Percentiles rank a stretch among this genome's conserved stretches.
These are phyloP conservation scores for Acipenser ruthenus DNA, from an alignment of 2,797 vertebrate genomes.

Conservation along the genomic window DNA sequence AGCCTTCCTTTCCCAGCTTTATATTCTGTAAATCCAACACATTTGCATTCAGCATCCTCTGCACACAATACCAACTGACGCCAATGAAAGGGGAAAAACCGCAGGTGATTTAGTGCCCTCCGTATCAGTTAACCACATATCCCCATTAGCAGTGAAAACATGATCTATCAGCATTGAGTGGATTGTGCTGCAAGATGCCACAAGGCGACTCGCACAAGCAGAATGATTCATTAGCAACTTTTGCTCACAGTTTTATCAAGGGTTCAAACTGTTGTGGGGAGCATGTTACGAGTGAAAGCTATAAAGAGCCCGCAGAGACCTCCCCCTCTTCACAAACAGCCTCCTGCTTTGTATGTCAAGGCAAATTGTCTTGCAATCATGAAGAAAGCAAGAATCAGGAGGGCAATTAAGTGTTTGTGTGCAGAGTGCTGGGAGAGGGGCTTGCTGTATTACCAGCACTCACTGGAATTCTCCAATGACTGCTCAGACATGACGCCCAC, in stretches of 20 bases:
- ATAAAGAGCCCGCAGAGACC: background rate
- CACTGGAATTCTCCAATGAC: slow-evolving; percentile 51
- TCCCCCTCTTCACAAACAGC: background rate
- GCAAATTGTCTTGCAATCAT: slow-evolving; percentile 33
- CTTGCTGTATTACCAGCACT: slow-evolving; percentile 47
- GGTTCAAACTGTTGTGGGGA: background rate
- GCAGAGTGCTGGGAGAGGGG: slow-evolving; percentile 15
- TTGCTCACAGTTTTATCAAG: background rate
- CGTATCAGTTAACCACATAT: background rate
- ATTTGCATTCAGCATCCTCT: too few species aligned
- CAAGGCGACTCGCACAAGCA: background rate
- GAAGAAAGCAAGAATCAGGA: slow-evolving; percentile 32
- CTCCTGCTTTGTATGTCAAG: slow-evolving; percentile 20
- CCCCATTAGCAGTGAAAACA: background rate
- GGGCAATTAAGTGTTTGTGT: slow-evolving; percentile 48
- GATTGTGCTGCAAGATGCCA: background rate
- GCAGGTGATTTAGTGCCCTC: background rate
- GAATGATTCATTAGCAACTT: slow-evolving; percentile 1
- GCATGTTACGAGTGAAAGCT: background rate
- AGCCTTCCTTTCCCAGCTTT: too few species aligned
- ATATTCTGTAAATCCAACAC: too few species aligned
- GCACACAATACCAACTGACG: too few species aligned
- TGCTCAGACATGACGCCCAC: slow-evolving; percentile 38
- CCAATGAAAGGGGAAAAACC: too few species aligned
- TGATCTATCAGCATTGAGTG: background rate